A percentile compares a stretch with the other conserved stretches of the same genome.
Evolutionary conservation across 2,113 vertebrate species (phyloP).

Genomic region (Hipposideros armiger): DNA sequence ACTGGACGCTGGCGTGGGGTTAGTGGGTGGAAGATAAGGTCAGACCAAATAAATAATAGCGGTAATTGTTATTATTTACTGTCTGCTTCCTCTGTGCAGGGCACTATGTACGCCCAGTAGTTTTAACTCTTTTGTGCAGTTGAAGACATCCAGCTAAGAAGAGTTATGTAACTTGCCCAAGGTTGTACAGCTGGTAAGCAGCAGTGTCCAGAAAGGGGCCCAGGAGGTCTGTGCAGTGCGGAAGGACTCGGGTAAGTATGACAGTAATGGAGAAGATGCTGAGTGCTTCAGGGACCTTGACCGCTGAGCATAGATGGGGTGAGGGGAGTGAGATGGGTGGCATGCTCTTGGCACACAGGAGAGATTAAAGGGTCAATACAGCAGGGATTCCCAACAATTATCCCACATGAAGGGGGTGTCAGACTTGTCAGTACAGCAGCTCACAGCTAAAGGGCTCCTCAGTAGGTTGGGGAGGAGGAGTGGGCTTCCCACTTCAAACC

Average conservation of each 20-base stretch:
- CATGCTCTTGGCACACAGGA: neutral
- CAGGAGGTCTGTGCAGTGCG: neutral
- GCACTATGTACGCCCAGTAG: too few species aligned
- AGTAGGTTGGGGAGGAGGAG: neutral
- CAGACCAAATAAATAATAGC: neutral
- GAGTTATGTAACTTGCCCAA: neutral
- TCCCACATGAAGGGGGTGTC: neutral
- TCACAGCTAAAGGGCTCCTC: neutral
- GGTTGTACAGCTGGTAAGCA: neutral
- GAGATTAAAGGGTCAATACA: neutral
- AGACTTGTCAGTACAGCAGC: neutral
- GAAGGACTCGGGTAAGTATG: neutral
- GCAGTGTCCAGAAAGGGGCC: neutral
- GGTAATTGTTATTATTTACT: neutral
- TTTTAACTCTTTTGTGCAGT: neutral
- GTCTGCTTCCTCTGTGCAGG: neutral
- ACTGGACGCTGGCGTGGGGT: neutral
- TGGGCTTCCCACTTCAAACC: fast-evolving
- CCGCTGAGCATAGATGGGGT: fast-evolving
- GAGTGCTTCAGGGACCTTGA: neutral
- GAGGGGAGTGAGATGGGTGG: neutral
- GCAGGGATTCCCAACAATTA: neutral
- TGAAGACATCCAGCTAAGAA: neutral
- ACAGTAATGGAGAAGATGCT: neutral
- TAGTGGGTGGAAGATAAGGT: neutral